A percentile compares a stretch with the other conserved stretches of the same genome.
These are phyloP conservation scores for Hypocryptadius cinnamomeus DNA, from an alignment of 2,113 vertebrate genomes.

Conservation along the genomic window DNA sequence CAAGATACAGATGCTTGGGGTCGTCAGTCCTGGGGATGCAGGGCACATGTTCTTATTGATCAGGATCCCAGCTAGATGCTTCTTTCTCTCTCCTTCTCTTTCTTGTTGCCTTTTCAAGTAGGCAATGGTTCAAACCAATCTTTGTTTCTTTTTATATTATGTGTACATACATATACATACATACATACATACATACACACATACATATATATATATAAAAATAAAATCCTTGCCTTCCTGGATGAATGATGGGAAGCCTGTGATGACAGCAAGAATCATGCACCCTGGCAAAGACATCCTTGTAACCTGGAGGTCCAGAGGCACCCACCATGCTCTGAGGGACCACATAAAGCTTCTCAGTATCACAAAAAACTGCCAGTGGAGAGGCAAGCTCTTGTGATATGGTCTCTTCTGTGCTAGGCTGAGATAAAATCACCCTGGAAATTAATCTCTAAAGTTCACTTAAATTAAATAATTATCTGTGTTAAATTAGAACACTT, in stretches of 20 bases:
- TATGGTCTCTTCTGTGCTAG: not conserved
- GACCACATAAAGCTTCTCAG: not conserved
- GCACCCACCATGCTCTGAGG: not conserved
- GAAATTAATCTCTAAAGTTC: constrained; percentile 1
- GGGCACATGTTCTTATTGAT: too few relatives aligned
- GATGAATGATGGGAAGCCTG: not conserved
- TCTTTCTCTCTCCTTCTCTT: too few relatives aligned
- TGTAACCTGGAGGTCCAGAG: not conserved
- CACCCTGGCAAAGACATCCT: not conserved
- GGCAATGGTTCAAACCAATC: too few relatives aligned
- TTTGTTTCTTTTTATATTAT: not conserved
- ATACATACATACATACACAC: accelerated
- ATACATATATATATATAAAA: too few relatives aligned
- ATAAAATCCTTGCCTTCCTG: not conserved
- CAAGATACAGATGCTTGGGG: too few relatives aligned
- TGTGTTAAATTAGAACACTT: not conserved
- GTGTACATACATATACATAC: not conserved
- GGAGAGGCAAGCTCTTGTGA: not conserved
- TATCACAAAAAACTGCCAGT: not conserved
- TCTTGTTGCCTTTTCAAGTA: too few relatives aligned
- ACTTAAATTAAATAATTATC: not conserved
- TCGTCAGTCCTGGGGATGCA: too few relatives aligned
- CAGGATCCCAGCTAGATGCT: too few relatives aligned
- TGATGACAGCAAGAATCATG: not conserved
- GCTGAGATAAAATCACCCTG: not conserved